Conservation (phyloP, 2,888 invertebrate species). For the Rutpela maculata region DNA sequence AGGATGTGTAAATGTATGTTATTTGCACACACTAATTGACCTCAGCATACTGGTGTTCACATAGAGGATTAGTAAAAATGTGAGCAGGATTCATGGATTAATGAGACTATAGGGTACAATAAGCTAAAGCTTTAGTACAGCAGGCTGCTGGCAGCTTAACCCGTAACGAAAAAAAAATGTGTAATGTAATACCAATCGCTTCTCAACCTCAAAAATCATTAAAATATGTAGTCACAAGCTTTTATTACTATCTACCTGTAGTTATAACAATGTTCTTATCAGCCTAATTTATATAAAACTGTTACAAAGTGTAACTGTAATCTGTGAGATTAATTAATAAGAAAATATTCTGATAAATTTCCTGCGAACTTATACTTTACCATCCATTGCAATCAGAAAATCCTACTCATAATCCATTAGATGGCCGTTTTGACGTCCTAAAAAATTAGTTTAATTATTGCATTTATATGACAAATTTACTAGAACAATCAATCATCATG, state of each 20-base stretch:
- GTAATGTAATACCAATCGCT: conserved; percentile 41
- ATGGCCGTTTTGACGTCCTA: conserved; percentile 60
- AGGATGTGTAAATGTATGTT: no score
- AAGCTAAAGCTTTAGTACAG: no score
- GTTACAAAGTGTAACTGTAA: conserved; percentile 43
- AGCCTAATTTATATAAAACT: conserved; percentile 46
- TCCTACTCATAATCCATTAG: conserved; percentile 60
- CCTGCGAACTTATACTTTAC: conserved; percentile 51
- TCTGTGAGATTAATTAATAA: background rate
- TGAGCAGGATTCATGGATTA: no score
- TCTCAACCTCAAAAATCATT: conserved; percentile 44
- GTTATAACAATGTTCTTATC: conserved; percentile 58
- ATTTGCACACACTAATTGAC: no score
- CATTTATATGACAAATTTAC: conserved; percentile 18
- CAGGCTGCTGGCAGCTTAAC: no score
- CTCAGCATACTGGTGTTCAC: no score
- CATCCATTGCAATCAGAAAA: conserved; percentile 38
- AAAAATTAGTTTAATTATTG: conserved; percentile 37
- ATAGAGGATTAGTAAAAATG: no score
- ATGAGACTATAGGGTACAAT: no score
- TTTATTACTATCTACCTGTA: conserved; percentile 27
- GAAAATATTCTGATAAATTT: conserved; percentile 40
- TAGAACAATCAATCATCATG: no score
- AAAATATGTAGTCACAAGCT: conserved; percentile 20
- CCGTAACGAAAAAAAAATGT: no score